Evolutionary conservation across 2,888 invertebrate genomes (phyloP).

Genomic region (Lochmaea crataegi): DNA sequence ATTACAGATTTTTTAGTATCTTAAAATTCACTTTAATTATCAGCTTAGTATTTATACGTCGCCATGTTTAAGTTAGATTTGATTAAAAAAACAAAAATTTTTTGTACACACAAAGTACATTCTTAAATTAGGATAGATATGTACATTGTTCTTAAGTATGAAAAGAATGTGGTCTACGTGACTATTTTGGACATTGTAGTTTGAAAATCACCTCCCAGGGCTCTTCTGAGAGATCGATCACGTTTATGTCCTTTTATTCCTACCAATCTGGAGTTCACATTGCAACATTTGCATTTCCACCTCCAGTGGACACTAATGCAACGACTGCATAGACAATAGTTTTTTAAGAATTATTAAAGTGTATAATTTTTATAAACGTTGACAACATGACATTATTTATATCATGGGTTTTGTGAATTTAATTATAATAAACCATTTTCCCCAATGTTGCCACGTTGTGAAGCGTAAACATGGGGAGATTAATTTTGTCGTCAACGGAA

Average conservation of each 20-base stretch:
- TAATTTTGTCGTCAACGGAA: not conserved
- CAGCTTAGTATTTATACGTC: constrained; percentile 59
- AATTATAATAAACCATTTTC: constrained; percentile 42
- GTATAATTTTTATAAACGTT: constrained; percentile 36
- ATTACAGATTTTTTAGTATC: constrained; percentile 38
- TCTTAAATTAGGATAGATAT: constrained; percentile 1
- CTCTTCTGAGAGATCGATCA: constrained; percentile 58
- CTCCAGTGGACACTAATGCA: constrained; percentile 35
- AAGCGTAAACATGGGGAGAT: constrained; percentile 33
- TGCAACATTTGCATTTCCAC: constrained; percentile 43
- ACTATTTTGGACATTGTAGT: constrained; percentile 36
- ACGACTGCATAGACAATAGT: constrained; percentile 10
- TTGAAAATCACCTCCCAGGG: constrained; percentile 49
- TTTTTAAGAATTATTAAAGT: constrained; percentile 19
- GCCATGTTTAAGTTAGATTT: constrained; percentile 66
- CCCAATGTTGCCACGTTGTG: constrained; percentile 45
- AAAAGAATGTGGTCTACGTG: constrained; percentile 25
- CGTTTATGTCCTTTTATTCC: constrained; percentile 56
- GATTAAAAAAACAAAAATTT: constrained; percentile 56
- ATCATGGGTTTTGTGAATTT: constrained; percentile 30
- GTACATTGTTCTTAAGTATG: constrained; percentile 18
- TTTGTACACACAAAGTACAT: constrained; percentile 5
- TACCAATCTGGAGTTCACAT: constrained; percentile 41
- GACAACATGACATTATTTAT: constrained; percentile 36
- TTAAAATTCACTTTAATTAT: constrained; percentile 57